Base-by-base conservation (phyloP, 2,797 vertebrate species). In the Botia almorhae region DNA sequence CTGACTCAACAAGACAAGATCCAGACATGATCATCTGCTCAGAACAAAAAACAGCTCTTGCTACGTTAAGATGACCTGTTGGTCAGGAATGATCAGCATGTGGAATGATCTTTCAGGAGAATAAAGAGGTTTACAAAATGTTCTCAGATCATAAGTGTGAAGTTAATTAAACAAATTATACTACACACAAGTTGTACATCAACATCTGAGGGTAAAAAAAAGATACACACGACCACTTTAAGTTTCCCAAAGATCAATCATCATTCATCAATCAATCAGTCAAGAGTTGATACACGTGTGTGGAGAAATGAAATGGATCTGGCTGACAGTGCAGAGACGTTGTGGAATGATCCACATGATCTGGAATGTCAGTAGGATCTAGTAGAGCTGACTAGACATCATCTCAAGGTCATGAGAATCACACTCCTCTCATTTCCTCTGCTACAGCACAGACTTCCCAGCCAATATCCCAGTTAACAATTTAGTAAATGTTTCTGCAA, bases 381-480 rank as follows among this genome's bases (percentile, higher is more conserved):
- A 67, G 36, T 78, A 46, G 11, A 81, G 77, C 82, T 86, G 85
- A 88, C 69, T 81, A 74, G 70, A 85, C 78, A 82, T 61, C 53
- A 71, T 21, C 55, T 39, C 71, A 81, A 87, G 85, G 84, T 83
- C 84, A 85, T 68, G 60, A 83, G 60, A 70, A 76, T 55, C 46
- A 77, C 58, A 81, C 74, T 71, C 65, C 74, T 76, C 78, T 76
- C 67, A 48, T 69, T 81, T 81, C 46, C 74, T 61, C 51, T 72
- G 67, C 48, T 23, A 23, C 69, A 58, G 46, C 76, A 23, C 26
- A 61, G 26, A 80, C 7, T 12, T 4, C 26, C 55, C 8, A 48
- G 51, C 14, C 39, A 61, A 19, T 46, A 46, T 8, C 43, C 33
- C 43, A 11, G 7, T 8, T 7, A 43, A 8, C 39, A 43, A 43